phyloP scores from a whole-genome alignment of 2,888 invertebrate genomes.

The Eilema caniola region DNA sequence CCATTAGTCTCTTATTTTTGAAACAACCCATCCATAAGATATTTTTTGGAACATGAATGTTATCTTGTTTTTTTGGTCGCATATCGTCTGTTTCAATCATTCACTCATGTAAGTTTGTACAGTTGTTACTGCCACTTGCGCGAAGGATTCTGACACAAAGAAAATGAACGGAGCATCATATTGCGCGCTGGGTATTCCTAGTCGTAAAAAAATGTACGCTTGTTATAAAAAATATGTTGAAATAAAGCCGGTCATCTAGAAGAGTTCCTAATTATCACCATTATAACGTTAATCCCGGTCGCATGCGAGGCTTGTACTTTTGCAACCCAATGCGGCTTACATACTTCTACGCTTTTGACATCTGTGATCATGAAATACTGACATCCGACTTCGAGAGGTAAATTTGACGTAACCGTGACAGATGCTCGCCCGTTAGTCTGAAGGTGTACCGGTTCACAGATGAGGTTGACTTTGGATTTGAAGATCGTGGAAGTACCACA shows the following conservation, averaged over 20 bases:
- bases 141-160: background rate
- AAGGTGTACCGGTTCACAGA: no score
- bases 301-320: background rate
- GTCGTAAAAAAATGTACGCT: no score
- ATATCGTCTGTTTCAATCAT: background rate
- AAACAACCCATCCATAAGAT: no score
- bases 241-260: background rate
- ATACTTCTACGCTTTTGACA: background rate
- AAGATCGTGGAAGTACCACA: background rate
- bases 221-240: background rate
- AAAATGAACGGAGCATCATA: no score
- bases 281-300: background rate
- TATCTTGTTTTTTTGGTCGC: background rate
- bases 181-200: no score
- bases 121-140: background rate
- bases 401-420: no score
- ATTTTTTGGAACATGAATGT: background rate
- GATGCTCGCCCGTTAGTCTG: no score
- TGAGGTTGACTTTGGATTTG: no score
- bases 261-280: background rate
- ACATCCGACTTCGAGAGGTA: no score
- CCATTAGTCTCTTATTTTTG: no score
- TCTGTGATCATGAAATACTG: no score
- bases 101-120: background rate
- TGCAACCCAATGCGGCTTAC: background rate